Base-by-base conservation (phyloP, 2,113 vertebrate species). In the Lepisosteus oculatus region DNA sequence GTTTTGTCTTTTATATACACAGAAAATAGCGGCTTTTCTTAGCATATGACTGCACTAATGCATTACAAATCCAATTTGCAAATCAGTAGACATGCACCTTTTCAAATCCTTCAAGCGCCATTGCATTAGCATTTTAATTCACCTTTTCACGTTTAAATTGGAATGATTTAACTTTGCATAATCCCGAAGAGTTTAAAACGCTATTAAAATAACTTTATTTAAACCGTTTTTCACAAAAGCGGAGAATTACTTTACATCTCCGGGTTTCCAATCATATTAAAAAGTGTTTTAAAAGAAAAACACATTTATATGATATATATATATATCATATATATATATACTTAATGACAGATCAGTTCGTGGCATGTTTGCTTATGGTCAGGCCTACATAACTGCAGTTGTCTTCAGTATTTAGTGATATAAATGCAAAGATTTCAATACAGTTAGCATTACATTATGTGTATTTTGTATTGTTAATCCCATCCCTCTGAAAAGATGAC, bases 1-100 rank as follows among this genome's bases (percentile, higher is more conserved):
- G 74, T 84, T 83, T 75, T 79, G 71, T 29, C 29, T 29, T 29
- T 29, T 29, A 29, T 29, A 29, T 29, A 29, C 29, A 29, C 29
- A 29, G 29, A 29, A 75, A 71, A 72, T 7, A 74, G 71, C 65
- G 70, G 45, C 74, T 78, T 81, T 79, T 11, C 43, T 85, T 76
- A 83, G 84, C 91, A 84, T 87, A 90, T 94, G 90, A 90, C 79
- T 81, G 74, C 82, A 83, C 87, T 85, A 91, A 93, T 93, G 92
- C 93, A 92, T 90, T 77, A 90, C 92, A 96, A 96, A 96, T 95
- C 93, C 93, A 93, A 96, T 97, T 97, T 96, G 92, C 92, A 90
- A 94, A 94, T 93, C 93, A 92, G 91, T 94, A 92, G 92, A 93
- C 92, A 89, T 91, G 89, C 90, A 91, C 91, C 90, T 90, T 93